These are phyloP conservation scores for Pygoscelis adeliae DNA, from an alignment of 2,113 vertebrate genomes.

Conservation along the genomic window DNA sequence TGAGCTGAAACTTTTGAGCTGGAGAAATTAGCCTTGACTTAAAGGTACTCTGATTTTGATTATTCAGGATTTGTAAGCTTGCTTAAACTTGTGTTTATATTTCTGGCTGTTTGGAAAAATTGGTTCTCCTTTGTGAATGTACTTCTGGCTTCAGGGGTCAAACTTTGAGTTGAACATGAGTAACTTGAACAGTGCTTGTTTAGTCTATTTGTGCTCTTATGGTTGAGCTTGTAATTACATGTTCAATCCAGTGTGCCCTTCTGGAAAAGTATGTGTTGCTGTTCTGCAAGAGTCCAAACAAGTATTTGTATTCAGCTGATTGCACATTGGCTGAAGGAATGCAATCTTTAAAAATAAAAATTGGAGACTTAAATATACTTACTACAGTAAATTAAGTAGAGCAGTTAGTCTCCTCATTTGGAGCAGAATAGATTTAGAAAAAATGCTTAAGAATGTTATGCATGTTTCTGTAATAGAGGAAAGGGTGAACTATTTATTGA, in stretches of 20 bases:
- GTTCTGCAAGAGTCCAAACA: slow-evolving; percentile 1
- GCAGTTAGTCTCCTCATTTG: not conserved
- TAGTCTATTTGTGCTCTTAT: not conserved
- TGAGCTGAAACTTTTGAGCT: not conserved
- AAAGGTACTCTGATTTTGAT: not conserved
- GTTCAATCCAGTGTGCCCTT: not conserved
- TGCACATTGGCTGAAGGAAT: not conserved
- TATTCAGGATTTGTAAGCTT: not conserved
- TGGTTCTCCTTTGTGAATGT: not conserved
- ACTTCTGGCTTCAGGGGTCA: slow-evolving; percentile 23
- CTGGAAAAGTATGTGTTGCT: not conserved
- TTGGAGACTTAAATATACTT: not conserved
- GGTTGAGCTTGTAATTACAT: slow-evolving; percentile 9
- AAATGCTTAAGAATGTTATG: not conserved
- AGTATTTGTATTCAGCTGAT: slow-evolving; percentile 4
- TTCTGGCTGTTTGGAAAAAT: not conserved
- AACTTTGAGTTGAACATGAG: not conserved
- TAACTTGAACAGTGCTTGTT: not conserved
- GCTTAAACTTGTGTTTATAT: not conserved
- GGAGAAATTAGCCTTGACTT: not conserved
- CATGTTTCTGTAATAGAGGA: not conserved
- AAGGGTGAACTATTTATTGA: not conserved
- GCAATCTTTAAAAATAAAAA: not conserved
- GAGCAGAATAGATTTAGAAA: not conserved
- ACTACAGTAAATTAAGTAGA: not conserved